Base-by-base conservation (phyloP, 2,888 invertebrate genomes). In the Sphaerophoria taeniata region DNA sequence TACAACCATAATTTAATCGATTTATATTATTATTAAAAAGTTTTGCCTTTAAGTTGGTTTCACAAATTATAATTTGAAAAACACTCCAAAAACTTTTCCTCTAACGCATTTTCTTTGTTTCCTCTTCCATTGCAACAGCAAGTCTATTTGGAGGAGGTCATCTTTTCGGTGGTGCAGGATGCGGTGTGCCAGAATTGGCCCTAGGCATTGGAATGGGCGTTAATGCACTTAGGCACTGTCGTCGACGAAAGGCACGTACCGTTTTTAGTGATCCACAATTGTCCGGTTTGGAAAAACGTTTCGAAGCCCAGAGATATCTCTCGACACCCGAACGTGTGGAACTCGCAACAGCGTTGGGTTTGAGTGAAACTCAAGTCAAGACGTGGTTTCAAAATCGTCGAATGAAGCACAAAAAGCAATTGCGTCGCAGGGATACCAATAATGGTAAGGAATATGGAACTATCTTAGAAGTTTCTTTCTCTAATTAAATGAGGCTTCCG, bases 321-420 rank as follows among this genome's bases (percentile, higher is more conserved):
- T 98, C 98, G 16, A 99, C 99, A 0, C 99, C 99, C 0, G 99
- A 99, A 92, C 93, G 99, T 6, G 98, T 99, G 11, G 99, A 99
- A 91, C 93, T 99, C 76, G 99, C 99, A 0, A 96, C 96, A 0
- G 97, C 98, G 0, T 94, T 99, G 63, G 98, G 96, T 91, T 94
- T 99, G 16, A 98, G 98, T 12, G 99, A 99, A 93, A 99, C 99
- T 0, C 95, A 98, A 94, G 97, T 98, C 87, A 98, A 98, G 93
- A 99, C 98, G 82, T 98, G 98, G 98, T 98, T 99, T 93, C 98
- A 99, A 93, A 99, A 99, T 93, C 93, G 98, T 34, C 93, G 99
- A 88, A 99, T 99, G 99, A 98, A 98, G 91, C 97, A 98, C 92
- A 98, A 98, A 94, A 98, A 98, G 90, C 97, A 97, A 90, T 93